phyloP scores from a whole-genome alignment of 2,888 invertebrate species.

The Alitta virens region DNA sequence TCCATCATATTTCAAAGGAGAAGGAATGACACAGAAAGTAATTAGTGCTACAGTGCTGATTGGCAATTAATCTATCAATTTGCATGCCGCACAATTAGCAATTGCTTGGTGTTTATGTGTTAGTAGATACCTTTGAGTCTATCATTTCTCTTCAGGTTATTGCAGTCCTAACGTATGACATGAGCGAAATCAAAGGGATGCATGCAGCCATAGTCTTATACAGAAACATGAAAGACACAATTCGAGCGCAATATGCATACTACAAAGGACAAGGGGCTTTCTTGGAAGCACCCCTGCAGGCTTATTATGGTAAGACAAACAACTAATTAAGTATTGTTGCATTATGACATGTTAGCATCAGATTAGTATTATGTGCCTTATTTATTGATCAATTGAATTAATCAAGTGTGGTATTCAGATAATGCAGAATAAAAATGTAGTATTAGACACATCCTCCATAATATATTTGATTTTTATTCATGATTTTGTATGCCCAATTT shows the following conservation, averaged over 20 bases:
- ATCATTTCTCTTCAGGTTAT: slow-evolving; percentile 11
- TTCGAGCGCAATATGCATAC: slow-evolving; percentile 12
- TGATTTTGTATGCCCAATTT: too few relatives aligned
- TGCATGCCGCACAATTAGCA: too few relatives aligned
- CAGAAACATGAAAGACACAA: slow-evolving; percentile 16
- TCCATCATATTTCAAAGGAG: slow-evolving; percentile 1
- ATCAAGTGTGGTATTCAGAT: not conserved
- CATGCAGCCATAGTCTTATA: slow-evolving; percentile 11
- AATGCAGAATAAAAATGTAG: not conserved
- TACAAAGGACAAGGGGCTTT: slow-evolving; percentile 11
- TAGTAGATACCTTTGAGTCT: too few relatives aligned
- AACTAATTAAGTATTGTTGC: too few relatives aligned
- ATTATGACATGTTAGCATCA: too few relatives aligned
- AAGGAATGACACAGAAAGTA: slow-evolving; percentile 10
- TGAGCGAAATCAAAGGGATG: slow-evolving; percentile 2
- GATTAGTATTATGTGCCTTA: too few relatives aligned
- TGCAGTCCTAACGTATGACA: slow-evolving; percentile 2
- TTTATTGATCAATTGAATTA: too few relatives aligned
- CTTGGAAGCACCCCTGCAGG: slow-evolving; percentile 8
- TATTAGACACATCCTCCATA: too few relatives aligned
- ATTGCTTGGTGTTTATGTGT: too few relatives aligned
- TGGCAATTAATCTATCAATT: too few relatives aligned
- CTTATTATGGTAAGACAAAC: slow-evolving; percentile 10
- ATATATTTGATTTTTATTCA: too few relatives aligned
- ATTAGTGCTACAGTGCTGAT: too few relatives aligned